Evolutionary conservation across 1,140 invertebrate species (phyloP), one percentile per base, ranked within the genome.

Genomic region (Drosophila prosaltans): DNA sequence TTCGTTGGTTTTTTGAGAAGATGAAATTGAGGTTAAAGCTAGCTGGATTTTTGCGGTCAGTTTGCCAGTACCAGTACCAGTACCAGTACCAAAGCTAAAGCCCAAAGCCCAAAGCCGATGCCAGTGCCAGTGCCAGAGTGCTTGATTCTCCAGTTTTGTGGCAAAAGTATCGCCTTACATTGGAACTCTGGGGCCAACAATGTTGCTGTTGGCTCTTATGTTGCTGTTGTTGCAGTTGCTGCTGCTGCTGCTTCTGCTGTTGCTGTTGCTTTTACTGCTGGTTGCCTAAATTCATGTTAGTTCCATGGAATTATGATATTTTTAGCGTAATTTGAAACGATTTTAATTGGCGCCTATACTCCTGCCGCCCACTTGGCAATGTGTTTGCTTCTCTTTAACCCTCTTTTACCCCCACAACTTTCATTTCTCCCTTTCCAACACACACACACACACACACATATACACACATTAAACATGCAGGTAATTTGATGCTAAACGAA

Each of bases 251-350:
- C 6, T 36, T 2, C 3, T 36, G 32, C 0, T 36, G 32, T 7
- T 36, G 32, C 6, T 51, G 45, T 16, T 43, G 41, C 21, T 51
- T 21, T 2, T 51, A 21, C 21, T 51, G 21, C 24, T 26, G 45
- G 45, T 76, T 74, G 77, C 69, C 40, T 63, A 69, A 72, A 68
- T 80, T 62, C 60, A 74, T 76, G 82, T 88, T 88, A 88, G 77
- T 88, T 88, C 84, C 85, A 89, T 75, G 84, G 84, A 88, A 88
- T 88, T 88, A 88, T 88, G 80, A 89, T 88, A 88, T 88, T 88
- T 89, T 89, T 74, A 67, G 74, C 66, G 84, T 80, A 88, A 88
- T 84, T 78, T 63, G 71, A 88, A 89, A 89, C 84, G 77, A 59
- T 84, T 88, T 88, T 88, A 89, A 88, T 89, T 88, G 84, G 84